phyloP scores from a whole-genome alignment of 2,113 vertebrate species.

The Chaetorhynchus papuensis region DNA sequence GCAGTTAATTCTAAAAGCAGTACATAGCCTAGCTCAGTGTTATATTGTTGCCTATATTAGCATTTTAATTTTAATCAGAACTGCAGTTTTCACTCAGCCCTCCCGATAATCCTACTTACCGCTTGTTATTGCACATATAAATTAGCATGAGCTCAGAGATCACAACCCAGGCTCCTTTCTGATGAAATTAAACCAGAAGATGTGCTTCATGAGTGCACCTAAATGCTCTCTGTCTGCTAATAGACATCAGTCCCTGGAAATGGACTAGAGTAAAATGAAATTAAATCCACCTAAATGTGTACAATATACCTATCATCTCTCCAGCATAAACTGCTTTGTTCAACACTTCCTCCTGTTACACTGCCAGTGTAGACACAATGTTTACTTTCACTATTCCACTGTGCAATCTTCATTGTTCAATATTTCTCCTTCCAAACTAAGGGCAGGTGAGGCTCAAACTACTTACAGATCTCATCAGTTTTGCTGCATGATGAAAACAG shows the following conservation, averaged over 20 bases:
- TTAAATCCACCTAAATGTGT: not conserved
- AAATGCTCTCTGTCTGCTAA: not conserved
- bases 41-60: not conserved
- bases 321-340: not conserved
- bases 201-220: not conserved
- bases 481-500: not conserved
- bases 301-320: not conserved
- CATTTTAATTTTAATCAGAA: conserved; percentile 8
- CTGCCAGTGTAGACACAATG: not conserved
- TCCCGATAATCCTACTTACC: not conserved
- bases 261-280: not conserved
- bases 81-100: not conserved
- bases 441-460: not conserved
- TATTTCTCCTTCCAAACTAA: not conserved
- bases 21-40: not conserved
- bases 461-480: not conserved
- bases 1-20: not conserved
- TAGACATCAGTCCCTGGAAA: not conserved
- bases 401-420: not conserved
- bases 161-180: not conserved
- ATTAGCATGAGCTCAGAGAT: not conserved
- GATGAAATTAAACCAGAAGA: conserved; percentile 14
- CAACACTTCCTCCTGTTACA: not conserved
- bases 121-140: not conserved
- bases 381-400: not conserved